Evolutionary conservation across 2,797 vertebrate species (phyloP), one percentile per base, ranked within the genome.

Genomic region (Sebastolobus altivelis): DNA sequence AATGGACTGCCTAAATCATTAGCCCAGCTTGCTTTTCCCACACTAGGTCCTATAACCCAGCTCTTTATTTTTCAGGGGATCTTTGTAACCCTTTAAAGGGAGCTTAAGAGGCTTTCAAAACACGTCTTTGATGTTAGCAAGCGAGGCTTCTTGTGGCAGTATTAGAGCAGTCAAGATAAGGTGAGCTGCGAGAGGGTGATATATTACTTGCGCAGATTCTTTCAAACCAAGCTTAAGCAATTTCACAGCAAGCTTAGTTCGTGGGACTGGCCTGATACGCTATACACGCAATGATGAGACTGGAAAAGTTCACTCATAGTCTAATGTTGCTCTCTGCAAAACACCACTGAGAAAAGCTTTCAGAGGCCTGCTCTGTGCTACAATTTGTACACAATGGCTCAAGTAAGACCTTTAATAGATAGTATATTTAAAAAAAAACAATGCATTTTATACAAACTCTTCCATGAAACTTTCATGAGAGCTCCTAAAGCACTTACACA

Each of bases 71-170:
- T 90, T 80, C 73, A 65, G 75, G 81, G 88, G 88, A 87, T 93
- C 89, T 91, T 75, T 84, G 85, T 90, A 91, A 86, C 89, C 86
- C 91, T 94, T 95, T 93, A 93, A 86, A 91, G 91, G 88, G 91
- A 87, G 93, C 94, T 96, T 95, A 93, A 87, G 85, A 90, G 92
- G 89, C 91, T 94, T 94, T 93, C 71, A 76, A 84, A 88, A 86
- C 77, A 74, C 73, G 65, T 91, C 94, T 96, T 96, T 96, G 94
- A 96, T 91, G 94, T 95, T 89, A 93, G 91, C 82, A 82, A 86
- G 93, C 86, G 59, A 89, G 93, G 92, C 90, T 94, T 88, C 89
- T 88, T 90, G 89, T 87, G 85, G 92, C 89, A 89, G 91, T 59
- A 85, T 90, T 87, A 90, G 79, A 90, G 76, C 92, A 83, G 89